A percentile compares a stretch with the other conserved stretches of the same genome.
phyloP scores from a whole-genome alignment of 23 tunicate species.

The Corella eumyota region DNA sequence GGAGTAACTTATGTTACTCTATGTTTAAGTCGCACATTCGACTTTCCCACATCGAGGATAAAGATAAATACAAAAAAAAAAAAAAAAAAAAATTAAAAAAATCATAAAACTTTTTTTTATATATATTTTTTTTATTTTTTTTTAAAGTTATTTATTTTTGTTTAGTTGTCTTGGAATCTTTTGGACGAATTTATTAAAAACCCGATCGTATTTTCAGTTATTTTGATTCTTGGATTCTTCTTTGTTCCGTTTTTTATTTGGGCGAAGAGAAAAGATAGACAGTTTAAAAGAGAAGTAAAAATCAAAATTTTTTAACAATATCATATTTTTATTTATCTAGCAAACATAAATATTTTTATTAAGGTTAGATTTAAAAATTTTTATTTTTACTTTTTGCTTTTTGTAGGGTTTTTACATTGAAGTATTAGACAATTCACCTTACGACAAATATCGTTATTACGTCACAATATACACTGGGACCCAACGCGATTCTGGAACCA shows the following conservation, averaged over 20 bases:
- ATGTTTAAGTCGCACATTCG: too few relatives aligned
- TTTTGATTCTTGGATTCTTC: neutral
- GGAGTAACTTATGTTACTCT: too few relatives aligned
- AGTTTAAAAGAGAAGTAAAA: constrained; percentile 1
- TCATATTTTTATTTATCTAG: neutral
- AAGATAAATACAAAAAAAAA: too few relatives aligned
- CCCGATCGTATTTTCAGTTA: neutral
- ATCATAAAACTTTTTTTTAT: too few relatives aligned
- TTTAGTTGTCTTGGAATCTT: constrained; percentile 2
- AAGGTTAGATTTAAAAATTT: too few relatives aligned
- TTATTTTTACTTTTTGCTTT: too few relatives aligned
- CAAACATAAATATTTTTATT: too few relatives aligned
- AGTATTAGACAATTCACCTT: constrained; percentile 17
- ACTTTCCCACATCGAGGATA: too few relatives aligned
- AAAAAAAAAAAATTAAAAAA: too few relatives aligned
- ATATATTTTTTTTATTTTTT: neutral
- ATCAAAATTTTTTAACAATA: neutral
- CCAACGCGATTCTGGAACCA: constrained; percentile 27
- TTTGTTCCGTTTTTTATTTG: neutral
- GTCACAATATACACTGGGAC: constrained; percentile 61
- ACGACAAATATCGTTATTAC: constrained; percentile 24
- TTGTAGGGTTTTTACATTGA: too few relatives aligned
- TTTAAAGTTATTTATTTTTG: neutral
- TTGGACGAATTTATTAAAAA: neutral
- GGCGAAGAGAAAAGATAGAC: constrained; percentile 1